Evolutionary conservation across 2,888 invertebrate genomes (phyloP).

Genomic region (Oxycera nigricornis): DNA sequence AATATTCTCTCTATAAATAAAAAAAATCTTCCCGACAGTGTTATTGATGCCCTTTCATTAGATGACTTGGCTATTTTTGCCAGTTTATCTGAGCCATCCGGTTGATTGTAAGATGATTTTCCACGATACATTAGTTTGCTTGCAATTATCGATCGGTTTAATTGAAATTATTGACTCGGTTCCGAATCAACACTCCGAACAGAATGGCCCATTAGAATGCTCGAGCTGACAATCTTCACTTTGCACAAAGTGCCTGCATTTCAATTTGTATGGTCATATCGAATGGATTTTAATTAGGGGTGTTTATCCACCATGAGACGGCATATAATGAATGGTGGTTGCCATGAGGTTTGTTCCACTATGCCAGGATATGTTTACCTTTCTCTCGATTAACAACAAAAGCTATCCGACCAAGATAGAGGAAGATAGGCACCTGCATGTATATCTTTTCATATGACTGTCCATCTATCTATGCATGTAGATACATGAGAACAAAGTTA

Average conservation of each 20-base stretch:
- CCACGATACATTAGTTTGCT: neutral
- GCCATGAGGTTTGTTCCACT: neutral
- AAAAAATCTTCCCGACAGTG: neutral
- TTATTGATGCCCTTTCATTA: constrained; percentile 24
- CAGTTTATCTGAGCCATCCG: constrained; percentile 1
- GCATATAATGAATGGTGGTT: neutral
- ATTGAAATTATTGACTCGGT: constrained; percentile 24
- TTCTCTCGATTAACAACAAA: neutral
- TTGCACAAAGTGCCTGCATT: neutral
- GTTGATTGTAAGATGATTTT: neutral
- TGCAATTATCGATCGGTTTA: constrained; percentile 36
- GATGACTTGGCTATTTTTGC: neutral
- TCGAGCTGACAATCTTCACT: neutral
- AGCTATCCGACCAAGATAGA: neutral
- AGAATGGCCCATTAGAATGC: neutral
- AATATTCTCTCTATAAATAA: no score
- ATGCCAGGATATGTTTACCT: constrained; percentile 10
- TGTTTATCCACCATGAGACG: constrained; percentile 25
- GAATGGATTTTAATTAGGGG: constrained; percentile 24
- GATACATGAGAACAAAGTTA: no score
- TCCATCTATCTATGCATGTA: no score
- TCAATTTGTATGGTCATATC: neutral
- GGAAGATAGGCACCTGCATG: neutral
- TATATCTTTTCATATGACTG: no score
- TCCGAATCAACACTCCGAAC: neutral